Conservation (phyloP, 53 echinoderm and acorn worm genomes). For the Patiria pectinifera region DNA sequence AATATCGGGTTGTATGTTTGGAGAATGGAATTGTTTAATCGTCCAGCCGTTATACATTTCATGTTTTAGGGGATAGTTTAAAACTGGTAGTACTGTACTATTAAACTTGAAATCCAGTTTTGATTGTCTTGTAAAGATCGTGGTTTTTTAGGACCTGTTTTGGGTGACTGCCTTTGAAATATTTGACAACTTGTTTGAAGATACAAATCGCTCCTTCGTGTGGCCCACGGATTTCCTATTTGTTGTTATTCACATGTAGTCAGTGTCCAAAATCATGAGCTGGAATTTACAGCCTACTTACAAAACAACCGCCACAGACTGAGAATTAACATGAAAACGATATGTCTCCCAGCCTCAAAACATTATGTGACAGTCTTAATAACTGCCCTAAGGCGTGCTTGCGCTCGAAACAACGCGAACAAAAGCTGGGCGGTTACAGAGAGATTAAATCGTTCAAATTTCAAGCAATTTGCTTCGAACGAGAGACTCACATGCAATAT, state of each 20-base stretch:
- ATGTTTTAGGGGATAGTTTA: no score
- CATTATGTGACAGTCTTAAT: not conserved
- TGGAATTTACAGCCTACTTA: not conserved
- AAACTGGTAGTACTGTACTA: no score
- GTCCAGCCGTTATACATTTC: not conserved
- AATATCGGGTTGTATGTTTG: not conserved
- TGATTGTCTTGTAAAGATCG: no score
- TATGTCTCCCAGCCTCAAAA: not conserved
- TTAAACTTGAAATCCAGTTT: no score
- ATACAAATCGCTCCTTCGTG: no score
- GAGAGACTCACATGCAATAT: not conserved
- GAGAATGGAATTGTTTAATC: not conserved
- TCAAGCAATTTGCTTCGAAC: not conserved
- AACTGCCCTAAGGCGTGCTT: not conserved
- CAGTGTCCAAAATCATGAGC: not conserved
- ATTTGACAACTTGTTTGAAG: no score
- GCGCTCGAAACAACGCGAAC: not conserved
- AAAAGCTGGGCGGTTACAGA: not conserved
- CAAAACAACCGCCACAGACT: not conserved
- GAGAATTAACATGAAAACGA: not conserved
- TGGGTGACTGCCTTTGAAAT: no score
- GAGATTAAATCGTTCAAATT: slow-evolving; percentile 1
- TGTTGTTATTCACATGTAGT: not conserved
- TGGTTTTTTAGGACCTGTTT: no score
- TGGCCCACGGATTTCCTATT: not conserved